Evolutionary conservation across 2,113 vertebrate species (phyloP).

Genomic region (Lipotes vexillifer): DNA sequence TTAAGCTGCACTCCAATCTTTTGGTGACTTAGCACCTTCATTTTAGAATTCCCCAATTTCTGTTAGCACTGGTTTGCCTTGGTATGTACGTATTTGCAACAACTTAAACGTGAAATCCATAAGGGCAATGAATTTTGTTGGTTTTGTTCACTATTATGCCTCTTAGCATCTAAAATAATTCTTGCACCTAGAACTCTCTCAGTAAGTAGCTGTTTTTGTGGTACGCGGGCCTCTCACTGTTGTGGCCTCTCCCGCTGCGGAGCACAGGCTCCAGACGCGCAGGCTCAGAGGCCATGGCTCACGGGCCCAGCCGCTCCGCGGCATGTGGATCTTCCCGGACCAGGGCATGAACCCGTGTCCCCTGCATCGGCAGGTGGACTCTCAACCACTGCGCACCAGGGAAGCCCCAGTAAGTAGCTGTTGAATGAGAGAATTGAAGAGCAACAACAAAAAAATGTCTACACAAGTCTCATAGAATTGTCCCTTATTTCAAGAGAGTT

Average conservation of each 20-base stretch:
- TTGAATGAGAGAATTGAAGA: background rate
- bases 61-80: too few species aligned
- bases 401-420: background rate
- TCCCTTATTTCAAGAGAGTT: background rate
- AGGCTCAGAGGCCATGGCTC: too few species aligned
- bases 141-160: background rate
- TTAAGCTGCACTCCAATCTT: background rate
- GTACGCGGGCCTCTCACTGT: too few species aligned
- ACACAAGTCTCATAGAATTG: background rate
- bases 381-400: too few species aligned
- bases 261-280: too few species aligned
- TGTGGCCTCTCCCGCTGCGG: too few species aligned
- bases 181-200: background rate
- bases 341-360: too few species aligned
- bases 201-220: background rate
- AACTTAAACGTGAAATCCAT: background rate
- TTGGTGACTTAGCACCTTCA: background rate
- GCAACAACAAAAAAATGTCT: background rate
- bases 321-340: too few species aligned
- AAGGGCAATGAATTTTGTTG: background rate
- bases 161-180: background rate
- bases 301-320: too few species aligned
- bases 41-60: background rate
- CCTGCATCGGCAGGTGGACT: too few species aligned
- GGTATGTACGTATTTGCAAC: background rate